phyloP scores from a whole-genome alignment of 2,113 vertebrate genomes.

The Morone saxatilis region DNA sequence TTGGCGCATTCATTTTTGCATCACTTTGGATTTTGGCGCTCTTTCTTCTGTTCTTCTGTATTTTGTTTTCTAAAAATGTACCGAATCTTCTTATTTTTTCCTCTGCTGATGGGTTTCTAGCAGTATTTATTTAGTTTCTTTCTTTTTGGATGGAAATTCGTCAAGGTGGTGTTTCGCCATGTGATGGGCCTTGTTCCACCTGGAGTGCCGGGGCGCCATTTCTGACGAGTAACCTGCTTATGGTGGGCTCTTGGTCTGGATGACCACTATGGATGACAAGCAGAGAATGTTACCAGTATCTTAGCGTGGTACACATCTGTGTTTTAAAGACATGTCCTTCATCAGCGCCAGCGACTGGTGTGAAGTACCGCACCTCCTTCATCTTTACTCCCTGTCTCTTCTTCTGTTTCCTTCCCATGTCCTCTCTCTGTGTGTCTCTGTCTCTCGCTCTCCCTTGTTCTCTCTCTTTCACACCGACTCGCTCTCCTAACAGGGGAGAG shows the following conservation, averaged over 20 bases:
- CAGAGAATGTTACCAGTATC: conserved; percentile 54
- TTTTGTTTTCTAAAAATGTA: conserved; percentile 26
- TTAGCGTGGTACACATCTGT: conserved; percentile 31
- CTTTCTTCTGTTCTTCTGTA: conserved; percentile 16
- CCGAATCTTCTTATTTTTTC: conserved; percentile 4
- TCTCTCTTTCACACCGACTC: conserved; percentile 67
- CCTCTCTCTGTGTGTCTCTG: conserved; percentile 59
- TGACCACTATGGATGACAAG: conserved; percentile 60
- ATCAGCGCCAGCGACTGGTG: conserved; percentile 37
- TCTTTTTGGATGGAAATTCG: conserved; percentile 58
- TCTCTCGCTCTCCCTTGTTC: conserved; percentile 64
- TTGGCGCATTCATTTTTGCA: conserved; percentile 53
- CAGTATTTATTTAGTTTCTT: conserved; percentile 49
- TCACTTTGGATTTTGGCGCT: conserved; percentile 60
- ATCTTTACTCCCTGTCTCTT: conserved; percentile 45
- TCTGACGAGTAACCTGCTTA: conserved; percentile 57
- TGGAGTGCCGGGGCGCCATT: conserved; percentile 65
- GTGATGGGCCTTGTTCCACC: conserved; percentile 65
- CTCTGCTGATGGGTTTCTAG: conserved; percentile 26
- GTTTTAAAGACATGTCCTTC: conserved; percentile 53
- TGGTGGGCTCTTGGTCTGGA: conserved; percentile 50
- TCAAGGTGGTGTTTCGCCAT: conserved; percentile 53
- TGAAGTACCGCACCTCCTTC: conserved; percentile 66
- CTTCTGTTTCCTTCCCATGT: conserved; percentile 58
- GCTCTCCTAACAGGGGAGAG: conserved; percentile 73